Evolutionary conservation across 2,888 invertebrate genomes (phyloP).

Genomic region (Noctua comes): DNA sequence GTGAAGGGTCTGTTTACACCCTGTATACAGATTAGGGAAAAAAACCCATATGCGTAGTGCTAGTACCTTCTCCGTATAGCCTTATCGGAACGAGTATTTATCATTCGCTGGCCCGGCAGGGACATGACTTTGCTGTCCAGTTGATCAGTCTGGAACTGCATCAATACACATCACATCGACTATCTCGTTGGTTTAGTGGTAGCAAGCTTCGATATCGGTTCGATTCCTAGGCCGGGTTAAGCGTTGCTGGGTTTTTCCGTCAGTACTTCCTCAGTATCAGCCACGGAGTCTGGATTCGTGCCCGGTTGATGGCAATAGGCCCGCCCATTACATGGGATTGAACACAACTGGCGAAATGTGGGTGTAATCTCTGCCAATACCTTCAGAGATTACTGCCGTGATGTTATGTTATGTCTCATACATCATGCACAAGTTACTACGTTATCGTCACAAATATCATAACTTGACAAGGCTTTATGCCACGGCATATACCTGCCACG

Average conservation of each 20-base stretch:
- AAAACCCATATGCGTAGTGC: too few species aligned
- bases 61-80: background rate
- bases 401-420: background rate
- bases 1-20: too few species aligned
- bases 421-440: background rate
- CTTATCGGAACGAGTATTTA: background rate
- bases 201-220: background rate
- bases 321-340: background rate
- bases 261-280: background rate
- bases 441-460: background rate
- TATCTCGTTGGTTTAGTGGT: background rate
- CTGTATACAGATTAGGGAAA: background rate
- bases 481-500: constrained; percentile 2
- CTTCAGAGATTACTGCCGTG: background rate
- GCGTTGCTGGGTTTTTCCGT: background rate
- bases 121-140: background rate
- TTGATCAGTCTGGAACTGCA: background rate
- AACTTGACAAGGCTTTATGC: background rate
- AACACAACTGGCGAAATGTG: background rate
- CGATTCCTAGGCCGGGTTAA: background rate
- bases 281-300: background rate
- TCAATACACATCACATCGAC: background rate
- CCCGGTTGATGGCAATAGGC: background rate
- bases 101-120: background rate
- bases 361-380: background rate